Conservation (phyloP, 1,140 invertebrate genomes). For the Rhagoletis pomonella region DNA sequence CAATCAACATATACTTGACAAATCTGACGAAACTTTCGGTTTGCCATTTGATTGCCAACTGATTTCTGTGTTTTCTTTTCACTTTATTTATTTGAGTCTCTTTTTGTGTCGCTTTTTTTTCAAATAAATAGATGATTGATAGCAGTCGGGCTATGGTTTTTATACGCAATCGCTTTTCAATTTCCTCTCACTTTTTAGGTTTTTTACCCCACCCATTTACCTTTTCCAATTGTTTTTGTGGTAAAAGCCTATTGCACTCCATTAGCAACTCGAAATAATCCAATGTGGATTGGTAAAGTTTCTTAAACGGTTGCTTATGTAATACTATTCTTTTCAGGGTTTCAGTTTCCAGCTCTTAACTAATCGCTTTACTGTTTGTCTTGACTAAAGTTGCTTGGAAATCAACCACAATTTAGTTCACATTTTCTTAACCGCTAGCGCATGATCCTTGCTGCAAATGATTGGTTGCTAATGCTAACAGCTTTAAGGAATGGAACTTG, state of each 20-base stretch:
- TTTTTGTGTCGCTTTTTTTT: not conserved
- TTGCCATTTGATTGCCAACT: slow-evolving; percentile 33
- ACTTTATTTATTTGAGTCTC: not conserved
- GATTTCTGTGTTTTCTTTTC: not conserved
- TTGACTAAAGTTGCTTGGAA: not conserved
- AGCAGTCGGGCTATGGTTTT: not conserved
- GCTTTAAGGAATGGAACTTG: no score
- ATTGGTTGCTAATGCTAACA: no score
- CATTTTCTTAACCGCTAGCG: no score
- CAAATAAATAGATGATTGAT: not conserved
- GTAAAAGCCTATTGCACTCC: no score
- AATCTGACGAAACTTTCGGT: not conserved
- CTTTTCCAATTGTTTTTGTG: no score
- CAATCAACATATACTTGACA: not conserved
- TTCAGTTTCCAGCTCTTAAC: no score
- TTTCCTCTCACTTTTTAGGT: not conserved
- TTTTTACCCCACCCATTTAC: not conserved
- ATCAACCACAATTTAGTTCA: no score
- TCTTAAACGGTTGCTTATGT: no score
- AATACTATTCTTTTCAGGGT: no score
- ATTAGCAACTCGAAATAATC: no score
- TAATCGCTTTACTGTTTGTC: not conserved
- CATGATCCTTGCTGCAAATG: no score
- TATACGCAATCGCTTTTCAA: not conserved
- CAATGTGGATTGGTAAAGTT: no score